Evolutionary conservation across 2,113 vertebrate species (phyloP).

Genomic region (Deroptyus accipitrinus): DNA sequence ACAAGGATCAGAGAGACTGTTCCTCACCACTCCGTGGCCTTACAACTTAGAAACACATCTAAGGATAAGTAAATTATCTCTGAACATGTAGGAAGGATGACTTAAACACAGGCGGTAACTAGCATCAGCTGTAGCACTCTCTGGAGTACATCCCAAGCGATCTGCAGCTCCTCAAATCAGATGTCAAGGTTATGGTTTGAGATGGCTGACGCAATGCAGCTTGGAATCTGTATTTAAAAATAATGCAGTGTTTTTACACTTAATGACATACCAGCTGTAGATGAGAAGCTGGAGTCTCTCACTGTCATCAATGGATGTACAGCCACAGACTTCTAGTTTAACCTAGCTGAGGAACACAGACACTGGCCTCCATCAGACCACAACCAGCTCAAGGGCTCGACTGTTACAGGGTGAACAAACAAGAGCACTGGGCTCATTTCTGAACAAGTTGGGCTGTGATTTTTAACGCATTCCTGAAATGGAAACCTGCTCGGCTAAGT

Average conservation of each 20-base stretch:
- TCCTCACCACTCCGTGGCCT: neutral
- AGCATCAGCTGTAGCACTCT: neutral
- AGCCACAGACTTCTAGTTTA: neutral
- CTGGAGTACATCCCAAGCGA: neutral
- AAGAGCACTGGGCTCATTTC: rapidly evolving
- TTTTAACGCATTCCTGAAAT: neutral
- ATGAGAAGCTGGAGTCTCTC: neutral
- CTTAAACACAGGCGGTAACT: neutral
- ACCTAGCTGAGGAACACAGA: neutral
- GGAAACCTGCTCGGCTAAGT: neutral
- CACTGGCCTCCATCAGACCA: neutral
- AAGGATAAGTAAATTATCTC: neutral
- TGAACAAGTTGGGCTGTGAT: neutral
- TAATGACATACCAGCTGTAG: neutral
- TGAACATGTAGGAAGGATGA: neutral
- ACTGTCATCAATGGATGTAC: neutral
- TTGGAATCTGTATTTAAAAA: neutral
- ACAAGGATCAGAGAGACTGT: neutral
- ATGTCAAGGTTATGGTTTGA: neutral
- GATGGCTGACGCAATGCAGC: neutral
- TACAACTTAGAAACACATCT: neutral
- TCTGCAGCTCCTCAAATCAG: neutral
- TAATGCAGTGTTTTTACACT: neutral
- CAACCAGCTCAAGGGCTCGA: neutral
- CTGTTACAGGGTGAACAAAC: neutral